Evolutionary conservation across 2,113 vertebrate genomes (phyloP).

Genomic region (Onychostoma macrolepis): DNA sequence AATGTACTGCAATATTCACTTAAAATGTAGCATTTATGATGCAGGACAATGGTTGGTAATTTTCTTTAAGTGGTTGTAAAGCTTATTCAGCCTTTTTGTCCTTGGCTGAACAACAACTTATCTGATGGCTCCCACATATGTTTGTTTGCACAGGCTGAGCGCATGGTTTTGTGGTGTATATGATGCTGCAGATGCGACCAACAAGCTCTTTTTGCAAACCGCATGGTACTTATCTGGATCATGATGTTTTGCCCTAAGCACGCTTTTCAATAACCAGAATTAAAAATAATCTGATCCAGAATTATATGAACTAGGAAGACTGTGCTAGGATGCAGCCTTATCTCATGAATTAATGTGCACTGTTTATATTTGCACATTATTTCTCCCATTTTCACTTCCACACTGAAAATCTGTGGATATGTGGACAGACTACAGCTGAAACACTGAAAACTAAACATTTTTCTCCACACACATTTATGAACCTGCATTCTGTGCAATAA

Average conservation of each 20-base stretch:
- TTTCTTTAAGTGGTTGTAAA: background rate
- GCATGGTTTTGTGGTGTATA: background rate
- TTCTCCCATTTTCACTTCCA: background rate
- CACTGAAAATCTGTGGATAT: background rate
- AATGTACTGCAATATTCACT: background rate
- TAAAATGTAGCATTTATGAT: background rate
- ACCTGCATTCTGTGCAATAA: background rate
- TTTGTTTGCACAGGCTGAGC: background rate
- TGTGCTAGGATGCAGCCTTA: background rate
- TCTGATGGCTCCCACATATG: slow-evolving; percentile 14
- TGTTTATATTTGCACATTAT: background rate
- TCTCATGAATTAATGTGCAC: background rate
- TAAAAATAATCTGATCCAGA: background rate
- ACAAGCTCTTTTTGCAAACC: background rate
- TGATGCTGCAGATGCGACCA: background rate
- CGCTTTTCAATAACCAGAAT: background rate
- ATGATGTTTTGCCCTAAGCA: background rate
- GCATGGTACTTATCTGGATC: background rate
- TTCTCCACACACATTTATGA: too few relatives aligned
- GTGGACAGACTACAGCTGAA: background rate
- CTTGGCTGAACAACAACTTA: background rate
- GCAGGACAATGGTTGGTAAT: background rate
- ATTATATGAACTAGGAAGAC: background rate
- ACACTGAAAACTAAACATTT: background rate
- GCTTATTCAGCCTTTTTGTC: background rate